A percentile compares a stretch with the other conserved stretches of the same genome.
Conservation (phyloP, 2,888 invertebrate species). For the Ormyrus thymus region DNA sequence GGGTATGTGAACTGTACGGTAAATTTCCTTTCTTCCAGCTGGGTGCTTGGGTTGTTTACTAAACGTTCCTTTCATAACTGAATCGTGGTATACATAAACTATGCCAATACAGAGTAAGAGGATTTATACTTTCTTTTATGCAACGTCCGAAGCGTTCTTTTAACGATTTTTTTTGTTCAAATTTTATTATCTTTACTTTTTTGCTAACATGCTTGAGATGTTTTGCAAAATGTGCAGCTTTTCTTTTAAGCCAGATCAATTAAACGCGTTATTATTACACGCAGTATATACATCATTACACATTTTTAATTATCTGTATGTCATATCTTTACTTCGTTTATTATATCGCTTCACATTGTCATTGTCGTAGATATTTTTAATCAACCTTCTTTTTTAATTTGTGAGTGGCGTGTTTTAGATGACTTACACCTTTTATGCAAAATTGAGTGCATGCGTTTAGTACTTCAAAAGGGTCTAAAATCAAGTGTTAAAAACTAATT, state of each 20-base stretch:
- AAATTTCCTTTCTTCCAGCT: conserved; percentile 38
- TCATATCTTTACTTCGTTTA: conserved; percentile 20
- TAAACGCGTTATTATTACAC: conserved; percentile 43
- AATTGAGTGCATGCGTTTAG: conserved; percentile 46
- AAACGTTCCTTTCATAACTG: conserved; percentile 26
- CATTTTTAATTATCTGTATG: conserved; percentile 18
- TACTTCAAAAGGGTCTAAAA: conserved; percentile 32
- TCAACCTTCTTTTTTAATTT: background rate
- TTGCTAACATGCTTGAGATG: conserved; percentile 53
- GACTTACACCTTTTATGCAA: conserved; percentile 14
- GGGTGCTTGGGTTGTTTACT: conserved; percentile 51
- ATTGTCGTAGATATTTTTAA: background rate
- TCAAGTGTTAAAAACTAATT: background rate
- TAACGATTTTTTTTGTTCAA: background rate
- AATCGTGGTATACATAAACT: background rate
- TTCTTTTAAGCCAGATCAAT: background rate
- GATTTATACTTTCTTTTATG: conserved; percentile 18
- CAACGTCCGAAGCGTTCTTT: conserved; percentile 1
- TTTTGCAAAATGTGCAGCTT: conserved; percentile 40
- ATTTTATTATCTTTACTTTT: conserved; percentile 37
- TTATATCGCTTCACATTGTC: conserved; percentile 16
- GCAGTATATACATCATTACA: conserved; percentile 19
- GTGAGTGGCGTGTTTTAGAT: conserved; percentile 38
- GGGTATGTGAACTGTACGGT: conserved; percentile 24
- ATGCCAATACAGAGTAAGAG: conserved; percentile 1